Base-by-base conservation (phyloP, 1,140 invertebrate genomes). In the Achroia grisella region DNA sequence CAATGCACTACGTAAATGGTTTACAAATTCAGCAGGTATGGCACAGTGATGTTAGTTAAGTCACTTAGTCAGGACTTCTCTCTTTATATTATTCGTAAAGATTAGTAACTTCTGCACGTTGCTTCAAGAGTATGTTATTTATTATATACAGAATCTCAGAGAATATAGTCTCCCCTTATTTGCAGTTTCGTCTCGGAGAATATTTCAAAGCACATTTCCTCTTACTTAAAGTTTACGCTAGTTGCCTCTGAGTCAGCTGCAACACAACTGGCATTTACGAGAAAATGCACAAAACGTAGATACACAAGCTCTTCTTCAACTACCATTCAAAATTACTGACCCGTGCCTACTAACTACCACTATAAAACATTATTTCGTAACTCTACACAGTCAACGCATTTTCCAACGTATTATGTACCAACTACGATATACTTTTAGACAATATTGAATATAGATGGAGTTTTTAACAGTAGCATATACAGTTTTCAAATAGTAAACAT, bases 121-220 rank as follows among this genome's bases (percentile, higher is more conserved):
- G 57, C 57, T 58, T 44, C 33, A 42, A 44, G 48, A 34, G 47
- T 52, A 39, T 36, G 52, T 58, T 57, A 61, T 70, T 63, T 56
- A 57, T 65, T 54, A 60, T 55, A 62, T 67, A 12, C 28, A 55
- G 65, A 72, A 74, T 70, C 56, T 56, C 52, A 42, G 59, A 52
- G 42, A 61, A 64, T 45, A 73, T 72, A 69, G 74, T 68, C 50
- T 59, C 56, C 60, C 49, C 65, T 60, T 70, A 67, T 71, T 76
- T 64, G 59, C 63, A 52, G 53, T 68, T 66, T 62, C 52, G 48
- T 62, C 57, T 62, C 58, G 44, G 54, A 63, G 58, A 71, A 76
- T 70, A 71, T 71, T 76, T 66, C 52, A 49, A 63, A 66, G 63
- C 53, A 71, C 74, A 65, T 70, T 77, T 69, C 55, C 65, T 63